Base-by-base conservation (phyloP, 1,140 invertebrate genomes). In the Drosophila lacteicornis region DNA sequence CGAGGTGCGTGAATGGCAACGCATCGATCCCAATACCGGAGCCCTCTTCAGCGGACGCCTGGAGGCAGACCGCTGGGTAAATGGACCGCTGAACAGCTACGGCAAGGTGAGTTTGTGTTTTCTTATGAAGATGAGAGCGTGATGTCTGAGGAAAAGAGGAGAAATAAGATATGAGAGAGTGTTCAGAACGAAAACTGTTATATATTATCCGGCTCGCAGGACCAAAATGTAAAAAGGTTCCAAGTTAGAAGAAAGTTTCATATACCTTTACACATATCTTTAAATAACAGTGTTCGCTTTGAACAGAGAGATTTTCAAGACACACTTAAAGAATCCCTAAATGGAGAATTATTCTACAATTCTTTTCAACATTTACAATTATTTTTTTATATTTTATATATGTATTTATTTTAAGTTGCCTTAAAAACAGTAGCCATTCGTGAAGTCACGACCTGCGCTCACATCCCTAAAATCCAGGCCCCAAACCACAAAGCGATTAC, bases 1-100 rank as follows among this genome's bases (percentile, higher is more conserved):
- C 7, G 92, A 93, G 80, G 91, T 93, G 82, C 91, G 92, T 82
- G 92, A 93, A 91, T 93, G 92, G 92, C 92, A 93, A 88, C 91
- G 91, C 82, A 85, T 93, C 74, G 92, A 93, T 91, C 91, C 92
- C 77, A 81, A 92, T 80, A 93, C 92, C 58, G 92, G 92, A 67
- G 92, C 92, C 30, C 75, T 93, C 63, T 75, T 93, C 66, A 93
- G 84, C 62, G 92, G 92, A 49, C 92, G 92, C 60, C 78, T 92
- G 73, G 92, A 93, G 78, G 92, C 92, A 67, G 91, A 93, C 91
- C 92, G 92, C 66, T 93, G 91, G 91, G 91, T 92, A 65, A 92
- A 91, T 83, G 92, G 92, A 82, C 82, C 92, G 75, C 74, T 91
- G 69, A 92, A 93, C 73, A 92, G 85, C 81, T 88, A 88, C 40